These are phyloP conservation scores for Crossocerus cetratus DNA, from an alignment of 2,888 invertebrate genomes.

Conservation along the genomic window DNA sequence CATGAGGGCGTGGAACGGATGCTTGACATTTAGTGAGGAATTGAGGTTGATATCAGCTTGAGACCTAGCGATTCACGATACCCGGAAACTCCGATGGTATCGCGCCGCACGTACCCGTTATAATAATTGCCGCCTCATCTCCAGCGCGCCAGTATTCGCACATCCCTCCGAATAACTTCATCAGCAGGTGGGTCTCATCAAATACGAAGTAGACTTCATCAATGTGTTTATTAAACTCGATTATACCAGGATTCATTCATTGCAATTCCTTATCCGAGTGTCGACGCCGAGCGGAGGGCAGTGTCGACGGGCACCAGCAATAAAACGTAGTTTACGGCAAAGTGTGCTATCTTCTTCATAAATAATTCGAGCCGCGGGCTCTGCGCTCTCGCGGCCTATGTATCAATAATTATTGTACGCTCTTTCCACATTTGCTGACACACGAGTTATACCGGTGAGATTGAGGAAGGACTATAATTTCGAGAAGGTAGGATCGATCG, in stretches of 20 bases:
- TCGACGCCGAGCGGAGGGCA: background rate
- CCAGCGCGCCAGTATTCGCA: too few species aligned
- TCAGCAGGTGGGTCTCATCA: too few species aligned
- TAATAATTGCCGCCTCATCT: conserved; percentile 17
- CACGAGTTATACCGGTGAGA: too few species aligned
- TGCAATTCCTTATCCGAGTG: too few species aligned
- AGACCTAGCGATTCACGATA: conserved; percentile 31
- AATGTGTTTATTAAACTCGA: too few species aligned
- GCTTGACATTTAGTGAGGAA: conserved; percentile 30
- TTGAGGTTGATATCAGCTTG: conserved; percentile 11
- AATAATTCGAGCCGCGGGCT: conserved; percentile 52
- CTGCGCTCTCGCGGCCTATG: conserved; percentile 46
- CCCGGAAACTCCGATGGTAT: conserved; percentile 29
- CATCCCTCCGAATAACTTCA: too few species aligned
- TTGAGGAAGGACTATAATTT: too few species aligned
- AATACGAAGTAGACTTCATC: too few species aligned
- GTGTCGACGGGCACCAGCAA: conserved; percentile 45
- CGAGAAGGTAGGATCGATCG: background rate
- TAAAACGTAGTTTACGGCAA: conserved; percentile 59
- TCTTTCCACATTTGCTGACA: too few species aligned
- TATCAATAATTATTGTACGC: conserved; percentile 59
- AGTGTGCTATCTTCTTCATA: conserved; percentile 49
- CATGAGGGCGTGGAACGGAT: conserved; percentile 40
- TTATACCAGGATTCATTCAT: too few species aligned
- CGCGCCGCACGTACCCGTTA: conserved; percentile 17